These are phyloP conservation scores for Tetramorium parvispinum DNA, from an alignment of 1,140 invertebrate species.

Conservation along the genomic window DNA sequence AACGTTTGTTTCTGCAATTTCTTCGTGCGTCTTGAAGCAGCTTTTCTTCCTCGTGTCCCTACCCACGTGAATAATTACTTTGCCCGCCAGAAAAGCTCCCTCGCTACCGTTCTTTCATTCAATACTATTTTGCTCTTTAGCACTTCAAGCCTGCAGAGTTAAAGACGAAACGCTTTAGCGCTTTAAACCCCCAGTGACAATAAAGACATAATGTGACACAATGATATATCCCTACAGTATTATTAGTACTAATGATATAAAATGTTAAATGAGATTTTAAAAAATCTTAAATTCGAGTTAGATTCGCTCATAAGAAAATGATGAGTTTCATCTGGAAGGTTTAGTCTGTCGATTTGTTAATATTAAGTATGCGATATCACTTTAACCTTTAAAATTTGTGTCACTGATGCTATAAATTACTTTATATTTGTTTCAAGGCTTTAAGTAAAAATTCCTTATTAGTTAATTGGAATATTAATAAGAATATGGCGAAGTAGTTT, in stretches of 20 bases:
- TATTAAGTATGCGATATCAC: not conserved
- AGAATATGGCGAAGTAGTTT: not conserved
- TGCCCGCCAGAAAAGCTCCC: slow-evolving; percentile 50
- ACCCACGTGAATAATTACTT: slow-evolving; percentile 78
- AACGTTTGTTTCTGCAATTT: slow-evolving; percentile 64
- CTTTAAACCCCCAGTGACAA: not conserved
- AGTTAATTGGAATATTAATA: not conserved
- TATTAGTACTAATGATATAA: not conserved
- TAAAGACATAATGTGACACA: not conserved
- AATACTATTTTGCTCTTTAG: slow-evolving; percentile 2
- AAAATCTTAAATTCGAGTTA: not conserved
- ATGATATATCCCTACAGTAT: not conserved
- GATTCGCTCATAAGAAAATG: not conserved
- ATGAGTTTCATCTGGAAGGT: not conserved
- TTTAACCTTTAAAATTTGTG: not conserved
- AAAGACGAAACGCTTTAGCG: slow-evolving; percentile 29
- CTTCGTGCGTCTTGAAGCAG: slow-evolving; percentile 63
- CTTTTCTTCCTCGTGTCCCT: slow-evolving; percentile 51
- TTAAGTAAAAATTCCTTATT: not conserved
- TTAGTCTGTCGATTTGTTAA: not conserved
- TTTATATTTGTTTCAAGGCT: not conserved
- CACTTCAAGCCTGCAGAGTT: slow-evolving; percentile 7
- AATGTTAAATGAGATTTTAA: not conserved
- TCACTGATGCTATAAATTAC: not conserved
- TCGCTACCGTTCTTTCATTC: slow-evolving; percentile 43